phyloP scores from a whole-genome alignment of 1,140 invertebrate species.

The Drosophila leontia region DNA sequence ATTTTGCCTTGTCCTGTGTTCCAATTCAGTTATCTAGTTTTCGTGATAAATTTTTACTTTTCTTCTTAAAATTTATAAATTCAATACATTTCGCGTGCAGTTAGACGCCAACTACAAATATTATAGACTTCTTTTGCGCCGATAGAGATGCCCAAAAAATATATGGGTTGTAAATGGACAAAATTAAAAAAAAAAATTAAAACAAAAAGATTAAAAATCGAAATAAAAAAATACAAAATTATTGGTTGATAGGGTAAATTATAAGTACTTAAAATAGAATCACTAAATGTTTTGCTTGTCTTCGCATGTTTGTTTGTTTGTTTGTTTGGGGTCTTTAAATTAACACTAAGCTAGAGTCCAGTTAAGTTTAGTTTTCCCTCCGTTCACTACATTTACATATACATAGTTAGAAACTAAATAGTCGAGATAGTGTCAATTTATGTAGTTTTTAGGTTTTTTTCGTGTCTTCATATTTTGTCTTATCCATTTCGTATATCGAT shows the following conservation, averaged over 20 bases:
- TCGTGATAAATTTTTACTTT: conserved; percentile 22
- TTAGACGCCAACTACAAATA: conserved; percentile 68
- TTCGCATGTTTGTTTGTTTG: conserved; percentile 68
- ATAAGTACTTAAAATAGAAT: conserved; percentile 77
- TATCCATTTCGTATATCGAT: conserved; percentile 63
- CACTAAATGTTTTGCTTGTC: conserved; percentile 79
- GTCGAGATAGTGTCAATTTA: conserved; percentile 79
- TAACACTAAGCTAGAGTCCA: conserved; percentile 68
- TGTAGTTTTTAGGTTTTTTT: conserved; percentile 30
- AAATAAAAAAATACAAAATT: conserved; percentile 40
- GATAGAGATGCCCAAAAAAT: conserved; percentile 63
- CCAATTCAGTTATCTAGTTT: conserved; percentile 35
- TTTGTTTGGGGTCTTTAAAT: conserved; percentile 57
- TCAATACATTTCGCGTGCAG: conserved; percentile 74
- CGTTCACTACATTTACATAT: conserved; percentile 50
- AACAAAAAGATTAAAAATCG: conserved; percentile 58
- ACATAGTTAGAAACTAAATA: conserved; percentile 69
- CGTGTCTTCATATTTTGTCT: conserved; percentile 41
- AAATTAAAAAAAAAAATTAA: conserved; percentile 57
- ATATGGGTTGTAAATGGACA: conserved; percentile 30
- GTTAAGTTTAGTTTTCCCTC: conserved; percentile 65
- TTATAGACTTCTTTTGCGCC: conserved; percentile 63
- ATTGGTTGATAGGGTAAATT: conserved; percentile 52
- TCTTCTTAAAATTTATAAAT: conserved; percentile 75
- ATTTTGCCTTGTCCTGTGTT: conserved; percentile 33